Evolutionary conservation across 1,140 invertebrate species (phyloP), one percentile per base, ranked within the genome.

Genomic region (Venturia canescens): DNA sequence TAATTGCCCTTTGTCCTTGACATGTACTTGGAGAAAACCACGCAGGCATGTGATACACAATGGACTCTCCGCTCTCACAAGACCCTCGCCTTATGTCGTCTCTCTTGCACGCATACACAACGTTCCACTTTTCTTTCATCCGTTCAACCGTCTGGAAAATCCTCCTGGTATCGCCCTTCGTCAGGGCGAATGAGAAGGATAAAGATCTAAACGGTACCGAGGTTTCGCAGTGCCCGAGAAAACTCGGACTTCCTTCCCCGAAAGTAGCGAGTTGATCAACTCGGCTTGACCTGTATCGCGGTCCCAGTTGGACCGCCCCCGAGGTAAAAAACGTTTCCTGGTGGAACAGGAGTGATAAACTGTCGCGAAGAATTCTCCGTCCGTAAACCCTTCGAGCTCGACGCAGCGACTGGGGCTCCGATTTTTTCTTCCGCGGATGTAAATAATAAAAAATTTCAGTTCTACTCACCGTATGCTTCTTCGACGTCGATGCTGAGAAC

Each of bases 401-500:
- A 34, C 7, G 3, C 31, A 34, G 31, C 7, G 3, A 53, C 15
- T n/a, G 50, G 50, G 3, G 15, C 15, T 53, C n/a, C 50, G 50
- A 53, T 53, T 15, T n/a, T 53, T 16, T 34, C 31, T 34, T 3
- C 31, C 7, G 31, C 31, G 3, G 3, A 34, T 34, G 3, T 34
- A 34, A 34, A 3, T 11, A 44, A 57, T 7, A 4, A 23, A 57
- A 57, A 60, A 79, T 79, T 79, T 44, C 7, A 34, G 69, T n/a
- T n/a, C n/a, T 75, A 87, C 87, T 83, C 81, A 88, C 88, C 83
- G 34, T 85, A 63, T 63, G 83, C 67, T 84, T 84, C 67, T 84
- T 84, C 7, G 84, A 81, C 0, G 85, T 93, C 93, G 38, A 96
- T 94, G 72, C 92, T 89, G 0, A 96, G 88, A 38, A 94, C 92